Percentiles rank a stretch among this genome's conserved stretches.
These are phyloP conservation scores for Zoroaster sp. DNA, from an alignment of 53 echinoderm and acorn worm genomes.

Conservation along the genomic window DNA sequence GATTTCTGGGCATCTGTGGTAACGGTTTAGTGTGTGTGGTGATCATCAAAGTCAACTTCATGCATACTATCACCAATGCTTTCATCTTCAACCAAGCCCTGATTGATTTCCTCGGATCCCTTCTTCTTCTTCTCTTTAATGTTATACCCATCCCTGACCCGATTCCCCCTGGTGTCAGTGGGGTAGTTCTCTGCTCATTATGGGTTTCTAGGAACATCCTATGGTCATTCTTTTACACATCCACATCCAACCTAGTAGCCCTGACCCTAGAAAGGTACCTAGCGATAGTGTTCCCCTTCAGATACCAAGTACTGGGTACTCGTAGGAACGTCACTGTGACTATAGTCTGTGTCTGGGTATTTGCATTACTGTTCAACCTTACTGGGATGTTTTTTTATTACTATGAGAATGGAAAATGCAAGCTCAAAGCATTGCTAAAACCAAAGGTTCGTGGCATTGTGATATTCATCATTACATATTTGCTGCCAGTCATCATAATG, in stretches of 20 bases:
- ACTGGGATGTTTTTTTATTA: background rate
- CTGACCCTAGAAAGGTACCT: slow-evolving; percentile 80
- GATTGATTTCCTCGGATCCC: slow-evolving; percentile 76
- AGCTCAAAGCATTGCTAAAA: background rate
- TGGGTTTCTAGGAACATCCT: slow-evolving; percentile 80
- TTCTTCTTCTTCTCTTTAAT: slow-evolving; percentile 53
- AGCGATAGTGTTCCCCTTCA: slow-evolving; percentile 81
- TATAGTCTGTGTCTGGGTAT: background rate
- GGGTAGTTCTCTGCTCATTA: slow-evolving; percentile 70
- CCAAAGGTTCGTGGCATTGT: background rate
- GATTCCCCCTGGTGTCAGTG: slow-evolving; percentile 22
- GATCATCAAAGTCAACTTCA: slow-evolving; percentile 58
- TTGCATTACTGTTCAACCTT: background rate
- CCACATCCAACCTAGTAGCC: slow-evolving; percentile 77
- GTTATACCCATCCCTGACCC: slow-evolving; percentile 40
- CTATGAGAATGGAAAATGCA: background rate
- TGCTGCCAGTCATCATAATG: background rate
- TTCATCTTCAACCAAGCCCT: slow-evolving; percentile 91
- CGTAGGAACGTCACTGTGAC: background rate
- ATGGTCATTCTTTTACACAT: slow-evolving; percentile 69
- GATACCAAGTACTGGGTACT: slow-evolving; percentile 19
- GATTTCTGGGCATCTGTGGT: slow-evolving; percentile 63
- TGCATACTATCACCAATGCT: slow-evolving; percentile 78
- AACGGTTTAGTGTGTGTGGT: slow-evolving; percentile 80
- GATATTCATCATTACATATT: background rate